Base-by-base conservation (phyloP, 2,113 vertebrate species). In the Lophura nycthemera region DNA sequence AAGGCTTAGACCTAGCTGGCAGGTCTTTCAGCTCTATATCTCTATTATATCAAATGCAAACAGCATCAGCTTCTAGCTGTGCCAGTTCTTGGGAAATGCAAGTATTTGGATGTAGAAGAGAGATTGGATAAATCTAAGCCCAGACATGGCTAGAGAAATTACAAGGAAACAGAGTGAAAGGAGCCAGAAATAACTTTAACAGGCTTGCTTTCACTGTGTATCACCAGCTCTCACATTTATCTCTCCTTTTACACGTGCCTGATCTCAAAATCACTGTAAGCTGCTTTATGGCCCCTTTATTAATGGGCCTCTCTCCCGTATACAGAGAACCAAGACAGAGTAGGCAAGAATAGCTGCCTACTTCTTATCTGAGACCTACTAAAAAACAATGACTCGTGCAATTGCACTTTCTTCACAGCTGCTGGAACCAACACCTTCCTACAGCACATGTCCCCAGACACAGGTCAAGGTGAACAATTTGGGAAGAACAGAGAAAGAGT, bases 31-130 rank as follows among this genome's bases (percentile, higher is more conserved):
- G 74, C 56, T 80, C 92, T 85, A 12, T 80, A 92, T 93, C 91
- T 96, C 59, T 93, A 67, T 92, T 93, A 85, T 38, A 95, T 95
- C 89, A 93, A 86, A 91, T 32, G 43, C 45, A 93, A 92, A 91
- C 36, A 77, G 38, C 72, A 67, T 77, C 84, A 92, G 38, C 64
- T 89, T 14, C 34, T 63, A 83, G 82, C 78, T 21, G 29, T 91
- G 78, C 45, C 82, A 92, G 64, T 70, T 72, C 61, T 88, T 66
- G 48, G 34, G 34, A 92, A 87, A 88, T 64, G 32, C 24, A 90
- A 90, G 66, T 40, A 40, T 85, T 73, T 93, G 64, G 25, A 75
- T 43, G 17, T 65, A 77, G 59, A 85, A 75, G 38, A 64, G 38
- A 70, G 52, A 47, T 15, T 67, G 59, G n/a, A 34, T 90, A 83